A percentile compares a stretch with the other conserved stretches of the same genome.
Evolutionary conservation across 23 tunicate genomes (phyloP).

Genomic region (Styela clava): DNA sequence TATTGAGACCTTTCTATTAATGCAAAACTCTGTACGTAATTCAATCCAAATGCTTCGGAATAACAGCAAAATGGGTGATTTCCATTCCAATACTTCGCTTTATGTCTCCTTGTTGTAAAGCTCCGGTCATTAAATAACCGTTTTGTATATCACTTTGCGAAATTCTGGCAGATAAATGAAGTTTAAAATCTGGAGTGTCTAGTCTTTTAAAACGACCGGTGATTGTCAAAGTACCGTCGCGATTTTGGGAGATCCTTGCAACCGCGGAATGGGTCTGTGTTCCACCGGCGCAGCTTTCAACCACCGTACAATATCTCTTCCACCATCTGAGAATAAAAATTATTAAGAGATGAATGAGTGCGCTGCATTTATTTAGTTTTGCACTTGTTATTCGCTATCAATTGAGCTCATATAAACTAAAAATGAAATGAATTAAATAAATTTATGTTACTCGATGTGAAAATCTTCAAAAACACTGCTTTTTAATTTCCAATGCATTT

Average conservation of each 20-base stretch:
- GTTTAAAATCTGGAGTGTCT: conserved; percentile 54
- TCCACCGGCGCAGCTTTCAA: conserved; percentile 54
- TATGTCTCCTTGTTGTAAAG: conserved; percentile 68
- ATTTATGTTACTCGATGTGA: too few relatives aligned
- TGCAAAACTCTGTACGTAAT: not conserved
- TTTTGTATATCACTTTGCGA: conserved; percentile 48
- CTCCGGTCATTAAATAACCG: conserved; percentile 74
- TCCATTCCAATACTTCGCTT: conserved; percentile 46
- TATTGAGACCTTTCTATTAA: too few relatives aligned
- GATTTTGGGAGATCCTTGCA: conserved; percentile 56
- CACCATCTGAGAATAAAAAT: conserved; percentile 54
- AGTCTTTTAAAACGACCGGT: conserved; percentile 55
- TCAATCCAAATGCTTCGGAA: conserved; percentile 26
- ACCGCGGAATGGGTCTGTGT: conserved; percentile 35
- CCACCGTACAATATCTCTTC: conserved; percentile 59
- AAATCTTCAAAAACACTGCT: too few relatives aligned
- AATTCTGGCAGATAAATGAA: conserved; percentile 54
- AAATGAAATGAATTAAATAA: too few relatives aligned
- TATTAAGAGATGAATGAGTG: not conserved
- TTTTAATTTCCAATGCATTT: too few relatives aligned
- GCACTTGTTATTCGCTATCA: too few relatives aligned
- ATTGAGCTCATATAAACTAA: too few relatives aligned
- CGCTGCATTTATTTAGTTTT: too few relatives aligned
- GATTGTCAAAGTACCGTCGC: conserved; percentile 69
- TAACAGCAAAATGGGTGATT: conserved; percentile 73